Percentiles rank a stretch among this genome's conserved stretches.
These are phyloP conservation scores for Ceryle rudis DNA, from an alignment of 2,797 vertebrate genomes.

Conservation along the genomic window DNA sequence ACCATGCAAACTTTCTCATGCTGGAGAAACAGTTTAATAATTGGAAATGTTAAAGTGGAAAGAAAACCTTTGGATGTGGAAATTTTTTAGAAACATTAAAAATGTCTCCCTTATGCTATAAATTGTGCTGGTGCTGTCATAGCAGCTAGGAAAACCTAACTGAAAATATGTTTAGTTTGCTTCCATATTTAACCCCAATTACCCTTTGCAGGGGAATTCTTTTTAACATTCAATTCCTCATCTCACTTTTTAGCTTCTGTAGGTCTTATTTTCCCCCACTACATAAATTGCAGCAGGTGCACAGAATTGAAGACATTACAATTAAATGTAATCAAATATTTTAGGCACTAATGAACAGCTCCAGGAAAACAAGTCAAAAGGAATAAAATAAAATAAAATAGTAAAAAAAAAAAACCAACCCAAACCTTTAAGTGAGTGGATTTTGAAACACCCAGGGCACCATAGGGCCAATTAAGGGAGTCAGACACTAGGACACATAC, in stretches of 20 bases:
- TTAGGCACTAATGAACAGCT: conserved; percentile 85
- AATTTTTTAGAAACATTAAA: not conserved
- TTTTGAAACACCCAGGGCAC: conserved; percentile 83
- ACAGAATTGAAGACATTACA: conserved; percentile 82
- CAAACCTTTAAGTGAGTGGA: conserved; percentile 74
- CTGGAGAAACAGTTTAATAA: not conserved
- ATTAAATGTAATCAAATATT: conserved; percentile 87
- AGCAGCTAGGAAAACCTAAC: conserved; percentile 61
- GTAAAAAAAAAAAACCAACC: not conserved
- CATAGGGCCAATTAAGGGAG: conserved; percentile 83
- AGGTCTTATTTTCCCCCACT: conserved; percentile 67
- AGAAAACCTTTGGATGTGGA: conserved; percentile 4
- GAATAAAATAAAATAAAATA: not conserved
- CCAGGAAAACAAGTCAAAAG: conserved; percentile 83
- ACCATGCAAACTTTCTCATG: not conserved
- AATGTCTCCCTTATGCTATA: conserved; percentile 1
- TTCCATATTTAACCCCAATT: conserved; percentile 82
- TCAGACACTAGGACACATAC: conserved; percentile 84
- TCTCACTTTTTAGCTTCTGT: conserved; percentile 63
- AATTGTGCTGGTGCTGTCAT: not conserved
- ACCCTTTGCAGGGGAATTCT: conserved; percentile 75
- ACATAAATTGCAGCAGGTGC: conserved; percentile 84
- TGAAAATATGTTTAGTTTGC: conserved; percentile 74
- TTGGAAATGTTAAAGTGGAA: not conserved
- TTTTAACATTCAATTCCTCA: conserved; percentile 75